A percentile compares a stretch with the other conserved stretches of the same genome.
Conservation (phyloP, 2,113 vertebrate species). For the Carassius gibelio region DNA sequence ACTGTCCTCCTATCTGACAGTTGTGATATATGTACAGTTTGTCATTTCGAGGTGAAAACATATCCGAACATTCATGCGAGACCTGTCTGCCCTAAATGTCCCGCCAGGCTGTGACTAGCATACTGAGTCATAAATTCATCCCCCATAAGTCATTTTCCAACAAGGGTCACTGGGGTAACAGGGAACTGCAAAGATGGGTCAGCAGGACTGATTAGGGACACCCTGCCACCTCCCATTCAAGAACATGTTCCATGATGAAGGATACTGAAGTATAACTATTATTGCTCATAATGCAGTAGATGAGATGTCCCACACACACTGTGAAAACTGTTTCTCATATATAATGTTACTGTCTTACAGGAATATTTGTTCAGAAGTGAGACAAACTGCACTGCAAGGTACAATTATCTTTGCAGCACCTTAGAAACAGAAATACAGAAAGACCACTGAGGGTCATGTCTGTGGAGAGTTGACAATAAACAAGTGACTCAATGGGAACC, state of each 20-base stretch:
- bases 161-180: constrained; percentile 12
- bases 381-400: not conserved
- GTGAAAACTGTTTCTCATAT: not conserved
- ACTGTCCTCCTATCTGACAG: constrained; percentile 8
- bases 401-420: not conserved
- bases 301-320: not conserved
- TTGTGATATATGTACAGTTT: constrained; percentile 44
- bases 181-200: constrained; percentile 38
- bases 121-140: constrained; percentile 3
- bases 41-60: constrained; percentile 26
- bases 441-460: not conserved
- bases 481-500: not conserved
- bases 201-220: constrained; percentile 60
- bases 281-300: constrained; percentile 36
- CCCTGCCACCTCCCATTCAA: constrained; percentile 49
- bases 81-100: constrained; percentile 33
- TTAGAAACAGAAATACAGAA: not conserved
- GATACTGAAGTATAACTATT: constrained; percentile 49
- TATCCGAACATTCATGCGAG: not conserved
- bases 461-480: not conserved
- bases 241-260: constrained; percentile 53
- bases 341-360: not conserved
- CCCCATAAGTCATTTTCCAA: constrained; percentile 43
- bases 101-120: constrained; percentile 18
- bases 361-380: not conserved